Conservation (phyloP, 2,113 vertebrate genomes). For the Syngnathoides biaculeatus region DNA sequence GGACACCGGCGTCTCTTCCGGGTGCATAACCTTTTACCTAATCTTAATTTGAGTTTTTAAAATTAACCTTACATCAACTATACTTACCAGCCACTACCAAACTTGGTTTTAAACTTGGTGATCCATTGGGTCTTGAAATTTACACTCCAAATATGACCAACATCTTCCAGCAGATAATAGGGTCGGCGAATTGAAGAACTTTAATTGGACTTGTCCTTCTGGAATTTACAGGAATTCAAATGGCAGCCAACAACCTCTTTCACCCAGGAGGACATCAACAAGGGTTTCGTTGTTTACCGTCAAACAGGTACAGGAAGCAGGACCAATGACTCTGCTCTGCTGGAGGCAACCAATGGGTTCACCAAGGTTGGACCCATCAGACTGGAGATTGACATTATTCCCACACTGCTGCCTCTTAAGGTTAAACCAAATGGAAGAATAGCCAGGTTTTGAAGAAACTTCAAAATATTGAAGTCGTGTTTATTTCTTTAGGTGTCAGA, state of each 20-base stretch:
- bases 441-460: neutral
- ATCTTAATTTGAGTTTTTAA: neutral
- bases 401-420: slow-evolving; percentile 75
- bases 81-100: neutral
- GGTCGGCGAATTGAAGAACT: neutral
- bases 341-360: slow-evolving; percentile 78
- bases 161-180: neutral
- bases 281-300: slow-evolving; percentile 76
- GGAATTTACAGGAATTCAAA: slow-evolving; percentile 17
- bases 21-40: slow-evolving; percentile 4
- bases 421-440: slow-evolving; percentile 1
- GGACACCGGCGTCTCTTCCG: slow-evolving; percentile 28
- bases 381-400: slow-evolving; percentile 77
- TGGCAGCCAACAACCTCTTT: slow-evolving; percentile 65
- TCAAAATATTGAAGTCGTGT: neutral
- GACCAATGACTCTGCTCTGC: slow-evolving; percentile 67
- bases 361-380: slow-evolving; percentile 65
- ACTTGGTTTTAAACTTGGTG: neutral
- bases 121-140: neutral
- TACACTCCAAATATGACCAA: neutral
- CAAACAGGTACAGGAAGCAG: slow-evolving; percentile 66
- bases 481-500: slow-evolving; percentile 44
- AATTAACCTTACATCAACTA: neutral
- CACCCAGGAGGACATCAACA: slow-evolving; percentile 79
- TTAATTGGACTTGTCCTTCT: neutral